Evolutionary conservation across 2,113 vertebrate species (phyloP).

Genomic region (Heptranchias perlo): DNA sequence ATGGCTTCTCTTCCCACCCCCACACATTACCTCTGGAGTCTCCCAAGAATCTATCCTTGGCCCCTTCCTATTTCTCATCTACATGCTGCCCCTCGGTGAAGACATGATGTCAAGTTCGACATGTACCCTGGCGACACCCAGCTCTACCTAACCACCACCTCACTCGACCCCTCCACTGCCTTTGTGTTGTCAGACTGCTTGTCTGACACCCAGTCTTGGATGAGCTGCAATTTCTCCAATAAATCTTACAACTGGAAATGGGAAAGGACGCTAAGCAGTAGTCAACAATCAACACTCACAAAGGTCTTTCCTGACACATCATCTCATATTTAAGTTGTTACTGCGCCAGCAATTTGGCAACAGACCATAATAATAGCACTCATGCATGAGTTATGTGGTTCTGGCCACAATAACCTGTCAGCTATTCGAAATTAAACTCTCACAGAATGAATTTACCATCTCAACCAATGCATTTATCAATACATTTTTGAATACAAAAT

Average conservation of each 20-base stretch:
- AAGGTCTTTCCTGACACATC: neutral
- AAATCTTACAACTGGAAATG: neutral
- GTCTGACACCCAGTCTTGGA: too few species aligned
- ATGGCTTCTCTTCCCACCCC: too few species aligned
- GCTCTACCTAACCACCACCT: too few species aligned
- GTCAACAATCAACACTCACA: neutral
- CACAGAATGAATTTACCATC: neutral
- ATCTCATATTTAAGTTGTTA: neutral
- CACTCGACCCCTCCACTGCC: too few species aligned
- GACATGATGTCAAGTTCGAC: too few species aligned
- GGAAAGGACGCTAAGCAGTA: neutral
- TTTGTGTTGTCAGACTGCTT: too few species aligned
- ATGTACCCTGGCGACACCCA: too few species aligned
- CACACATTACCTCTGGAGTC: too few species aligned
- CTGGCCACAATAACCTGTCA: neutral
- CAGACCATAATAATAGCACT: neutral
- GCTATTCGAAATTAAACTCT: neutral
- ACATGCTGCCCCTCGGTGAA: too few species aligned
- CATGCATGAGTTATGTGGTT: neutral
- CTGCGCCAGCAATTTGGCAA: neutral
- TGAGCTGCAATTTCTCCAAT: neutral
- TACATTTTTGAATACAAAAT: neutral
- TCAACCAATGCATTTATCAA: neutral
- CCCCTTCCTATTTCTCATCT: too few species aligned
- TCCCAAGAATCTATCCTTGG: too few species aligned